Percentiles rank a stretch among this genome's conserved stretches.
phyloP scores from a whole-genome alignment of 2,113 vertebrate species.

The Apodemus speciosus region DNA sequence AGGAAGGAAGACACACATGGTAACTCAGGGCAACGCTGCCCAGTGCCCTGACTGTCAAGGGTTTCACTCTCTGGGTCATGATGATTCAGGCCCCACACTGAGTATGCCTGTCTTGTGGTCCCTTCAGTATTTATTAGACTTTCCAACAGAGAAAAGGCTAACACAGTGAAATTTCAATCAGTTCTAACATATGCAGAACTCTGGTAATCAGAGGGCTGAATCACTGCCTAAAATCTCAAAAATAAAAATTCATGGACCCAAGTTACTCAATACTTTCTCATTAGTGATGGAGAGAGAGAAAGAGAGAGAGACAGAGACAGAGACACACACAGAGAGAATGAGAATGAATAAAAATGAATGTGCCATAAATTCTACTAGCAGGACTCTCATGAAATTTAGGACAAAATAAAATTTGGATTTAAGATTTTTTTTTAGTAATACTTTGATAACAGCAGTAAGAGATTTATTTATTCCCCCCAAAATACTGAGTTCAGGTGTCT shows the following conservation, averaged over 20 bases:
- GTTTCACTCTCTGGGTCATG: conserved; percentile 54
- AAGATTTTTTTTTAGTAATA: not conserved
- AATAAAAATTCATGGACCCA: conserved; percentile 47
- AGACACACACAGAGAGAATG: not conserved
- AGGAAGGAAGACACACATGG: conserved; percentile 65
- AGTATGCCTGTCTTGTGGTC: conserved; percentile 42
- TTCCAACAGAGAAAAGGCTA: conserved; percentile 61
- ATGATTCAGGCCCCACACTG: conserved; percentile 45
- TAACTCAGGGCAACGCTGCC: conserved; percentile 70
- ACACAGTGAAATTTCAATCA: conserved; percentile 59
- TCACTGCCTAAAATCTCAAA: conserved; percentile 58
- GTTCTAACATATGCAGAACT: conserved; percentile 59
- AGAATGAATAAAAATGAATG: not conserved
- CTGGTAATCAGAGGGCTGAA: conserved; percentile 66
- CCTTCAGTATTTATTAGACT: conserved; percentile 66
- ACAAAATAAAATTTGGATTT: not conserved
- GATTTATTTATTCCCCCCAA: not conserved
- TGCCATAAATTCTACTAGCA: conserved; percentile 14
- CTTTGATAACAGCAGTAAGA: not conserved
- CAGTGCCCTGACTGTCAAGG: conserved; percentile 64
- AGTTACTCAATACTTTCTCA: conserved; percentile 1
- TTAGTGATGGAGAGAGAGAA: not conserved
- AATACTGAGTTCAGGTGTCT: not conserved
- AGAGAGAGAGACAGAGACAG: no score
- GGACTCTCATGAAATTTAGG: not conserved